phyloP scores from a whole-genome alignment of 2,113 vertebrate genomes.

The Anthoscopus minutus region DNA sequence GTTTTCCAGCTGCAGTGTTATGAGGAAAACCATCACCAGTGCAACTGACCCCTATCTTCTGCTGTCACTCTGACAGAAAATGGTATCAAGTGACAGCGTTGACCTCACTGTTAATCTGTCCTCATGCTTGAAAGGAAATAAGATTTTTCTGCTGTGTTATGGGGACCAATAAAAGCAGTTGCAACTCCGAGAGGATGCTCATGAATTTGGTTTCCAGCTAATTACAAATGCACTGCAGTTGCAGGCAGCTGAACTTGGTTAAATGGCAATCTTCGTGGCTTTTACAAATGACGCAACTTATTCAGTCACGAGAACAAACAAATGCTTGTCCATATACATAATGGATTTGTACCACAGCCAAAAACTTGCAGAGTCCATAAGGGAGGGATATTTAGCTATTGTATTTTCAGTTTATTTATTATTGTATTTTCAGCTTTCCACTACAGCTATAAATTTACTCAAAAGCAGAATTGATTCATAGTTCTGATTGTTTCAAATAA shows the following conservation, averaged over 20 bases:
- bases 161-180: background rate
- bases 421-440: background rate
- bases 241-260: background rate
- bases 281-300: background rate
- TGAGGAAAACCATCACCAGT: background rate
- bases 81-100: background rate
- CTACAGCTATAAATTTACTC: background rate
- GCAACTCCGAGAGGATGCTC: background rate
- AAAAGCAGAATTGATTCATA: background rate
- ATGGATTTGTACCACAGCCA: background rate
- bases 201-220: background rate
- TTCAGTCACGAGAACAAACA: background rate
- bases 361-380: background rate
- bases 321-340: conserved; percentile 4
- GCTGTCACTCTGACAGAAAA: background rate
- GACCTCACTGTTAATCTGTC: background rate
- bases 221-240: background rate
- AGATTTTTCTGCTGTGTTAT: background rate
- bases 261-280: background rate
- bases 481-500: background rate
- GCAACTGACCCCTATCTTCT: background rate
- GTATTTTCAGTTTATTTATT: background rate
- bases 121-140: background rate
- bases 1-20: accelerated
- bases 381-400: background rate